Evolutionary conservation across 2,113 vertebrate genomes (phyloP).

Genomic region (Thoracochromis brauschi): DNA sequence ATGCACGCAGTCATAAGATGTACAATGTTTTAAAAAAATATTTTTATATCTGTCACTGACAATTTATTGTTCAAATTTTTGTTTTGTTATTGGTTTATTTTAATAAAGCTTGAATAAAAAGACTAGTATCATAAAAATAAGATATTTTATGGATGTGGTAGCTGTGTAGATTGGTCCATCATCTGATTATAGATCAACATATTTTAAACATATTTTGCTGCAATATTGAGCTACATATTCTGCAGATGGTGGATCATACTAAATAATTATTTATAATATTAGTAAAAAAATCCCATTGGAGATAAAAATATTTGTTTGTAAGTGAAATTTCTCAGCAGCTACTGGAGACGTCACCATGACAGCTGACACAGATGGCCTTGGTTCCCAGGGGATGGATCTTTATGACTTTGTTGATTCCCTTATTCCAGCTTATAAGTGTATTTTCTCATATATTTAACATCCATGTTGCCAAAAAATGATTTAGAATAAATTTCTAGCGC

Average conservation of each 20-base stretch:
- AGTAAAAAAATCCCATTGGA: background rate
- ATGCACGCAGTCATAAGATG: background rate
- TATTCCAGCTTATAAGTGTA: background rate
- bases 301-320: background rate
- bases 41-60: background rate
- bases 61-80: background rate
- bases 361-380: background rate
- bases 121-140: background rate
- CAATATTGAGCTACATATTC: background rate
- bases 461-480: background rate
- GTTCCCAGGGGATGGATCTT: background rate
- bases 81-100: background rate
- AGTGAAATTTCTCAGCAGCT: background rate
- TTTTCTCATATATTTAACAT: background rate
- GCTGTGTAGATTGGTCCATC: background rate
- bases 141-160: accelerated
- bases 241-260: background rate
- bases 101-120: background rate
- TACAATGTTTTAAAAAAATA: background rate
- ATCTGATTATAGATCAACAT: background rate
- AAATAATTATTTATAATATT: background rate
- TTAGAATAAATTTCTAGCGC: background rate
- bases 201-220: background rate
- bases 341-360: background rate
- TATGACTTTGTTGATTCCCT: background rate